Base-by-base conservation (phyloP, 2,113 vertebrate genomes). In the Cynoglossus semilaevis region DNA sequence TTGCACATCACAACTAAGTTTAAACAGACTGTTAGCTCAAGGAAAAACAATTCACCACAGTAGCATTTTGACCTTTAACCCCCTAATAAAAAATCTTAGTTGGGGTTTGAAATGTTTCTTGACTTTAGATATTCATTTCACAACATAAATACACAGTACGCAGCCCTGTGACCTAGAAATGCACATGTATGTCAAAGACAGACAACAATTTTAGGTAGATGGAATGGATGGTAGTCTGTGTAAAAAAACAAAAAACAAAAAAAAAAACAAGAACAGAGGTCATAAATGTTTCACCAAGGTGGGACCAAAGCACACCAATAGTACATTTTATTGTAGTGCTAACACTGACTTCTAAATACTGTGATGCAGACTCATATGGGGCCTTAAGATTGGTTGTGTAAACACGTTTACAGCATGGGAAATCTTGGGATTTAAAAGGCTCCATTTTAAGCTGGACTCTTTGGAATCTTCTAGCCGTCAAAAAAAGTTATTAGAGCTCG, bases 91-190 rank as follows among this genome's bases (percentile, higher is more conserved):
- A 84, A 63, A 83, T 66, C 22, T 51, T 37, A 37, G 66, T 72
- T 50, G 5, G 14, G 52, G 57, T 70, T 74, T 67, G 64, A 81
- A 82, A 67, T 70, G 67, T 77, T 65, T 70, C 59, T 75, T 82
- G 42, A 58, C 59, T 52, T 77, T 67, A 73, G 76, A 80, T 80
- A 67, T 75, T 85, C 76, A 84, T 81, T 72, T 87, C 81, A 88
- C 86, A 88, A 86, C 85, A 89, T 88, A 87, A 87, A 88, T 86
- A 85, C 66, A 77, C 82, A 87, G 77, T 88, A 88, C 84, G 88
- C 49, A 57, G 53, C 70, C 72, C 62, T 47, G 29, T 63, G 68
- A 77, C 46, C 55, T 58, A 73, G 48, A 58, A 45, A 17, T 58
- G 49, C 43, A 54, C 63, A 35, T 52, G 49, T 17, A 47, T 51